A percentile compares a stretch with the other conserved stretches of the same genome.
Evolutionary conservation across 2,113 vertebrate genomes (phyloP).

Genomic region (Candoia aspera): DNA sequence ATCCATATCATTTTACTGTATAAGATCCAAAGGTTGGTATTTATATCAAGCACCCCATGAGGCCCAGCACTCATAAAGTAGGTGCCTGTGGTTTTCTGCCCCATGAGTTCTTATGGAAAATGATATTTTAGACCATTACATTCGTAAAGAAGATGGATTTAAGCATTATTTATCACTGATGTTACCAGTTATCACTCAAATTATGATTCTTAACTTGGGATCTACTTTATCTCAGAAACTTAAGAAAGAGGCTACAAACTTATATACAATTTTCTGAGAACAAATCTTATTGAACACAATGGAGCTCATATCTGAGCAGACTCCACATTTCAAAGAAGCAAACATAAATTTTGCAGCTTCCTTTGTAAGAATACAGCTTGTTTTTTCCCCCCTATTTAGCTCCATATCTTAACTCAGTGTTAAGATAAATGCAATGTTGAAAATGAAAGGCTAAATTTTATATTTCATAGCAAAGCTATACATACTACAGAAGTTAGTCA

Average conservation of each 20-base stretch:
- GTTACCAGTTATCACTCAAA: background rate
- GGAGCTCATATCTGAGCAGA: background rate
- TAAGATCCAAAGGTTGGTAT: slow-evolving; percentile 93
- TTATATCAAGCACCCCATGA: slow-evolving; percentile 96
- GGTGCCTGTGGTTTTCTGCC: slow-evolving; percentile 90
- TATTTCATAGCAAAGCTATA: background rate
- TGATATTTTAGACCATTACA: background rate
- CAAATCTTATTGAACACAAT: background rate
- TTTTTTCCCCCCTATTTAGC: background rate
- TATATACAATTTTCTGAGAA: background rate
- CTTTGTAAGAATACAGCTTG: background rate
- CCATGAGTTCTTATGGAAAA: slow-evolving; percentile 87
- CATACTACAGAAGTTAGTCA: background rate
- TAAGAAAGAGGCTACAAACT: background rate
- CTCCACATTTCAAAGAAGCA: background rate
- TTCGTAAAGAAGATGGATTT: background rate
- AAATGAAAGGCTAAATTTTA: background rate
- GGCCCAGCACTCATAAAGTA: slow-evolving; percentile 92
- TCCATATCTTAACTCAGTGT: background rate
- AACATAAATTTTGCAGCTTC: background rate
- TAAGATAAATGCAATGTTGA: background rate
- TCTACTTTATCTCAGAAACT: background rate
- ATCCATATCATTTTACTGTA: slow-evolving; percentile 77
- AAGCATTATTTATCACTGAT: background rate
- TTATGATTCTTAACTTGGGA: background rate